These are phyloP conservation scores for Perca fluviatilis DNA, from an alignment of 2,113 vertebrate genomes.

Conservation along the genomic window DNA sequence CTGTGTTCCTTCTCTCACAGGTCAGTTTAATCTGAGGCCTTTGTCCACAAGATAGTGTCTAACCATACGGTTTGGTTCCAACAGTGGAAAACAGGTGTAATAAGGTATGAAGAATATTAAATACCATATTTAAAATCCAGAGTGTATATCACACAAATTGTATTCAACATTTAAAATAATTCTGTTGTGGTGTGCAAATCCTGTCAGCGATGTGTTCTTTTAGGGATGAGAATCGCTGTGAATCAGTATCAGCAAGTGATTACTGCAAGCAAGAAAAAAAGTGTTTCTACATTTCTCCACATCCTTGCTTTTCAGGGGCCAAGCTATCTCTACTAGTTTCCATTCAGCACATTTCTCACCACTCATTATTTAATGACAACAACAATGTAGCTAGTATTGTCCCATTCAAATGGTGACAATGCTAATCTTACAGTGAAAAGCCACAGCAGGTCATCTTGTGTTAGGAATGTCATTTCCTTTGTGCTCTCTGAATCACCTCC, in stretches of 20 bases:
- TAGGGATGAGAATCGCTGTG: neutral
- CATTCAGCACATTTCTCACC: slow-evolving; percentile 65
- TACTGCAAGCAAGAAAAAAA: neutral
- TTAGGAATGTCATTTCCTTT: slow-evolving; percentile 72
- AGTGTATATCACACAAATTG: neutral
- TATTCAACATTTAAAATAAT: slow-evolving; percentile 5
- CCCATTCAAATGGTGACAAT: slow-evolving; percentile 46
- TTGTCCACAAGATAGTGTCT: no score
- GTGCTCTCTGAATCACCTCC: slow-evolving; percentile 68
- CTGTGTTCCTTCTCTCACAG: no score
- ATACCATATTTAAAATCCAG: slow-evolving; percentile 12
- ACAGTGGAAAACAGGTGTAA: slow-evolving; percentile 9
- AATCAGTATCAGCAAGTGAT: slow-evolving; percentile 3
- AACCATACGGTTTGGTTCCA: no score
- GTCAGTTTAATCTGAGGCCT: no score
- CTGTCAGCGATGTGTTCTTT: slow-evolving; percentile 1
- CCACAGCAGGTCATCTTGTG: slow-evolving; percentile 43
- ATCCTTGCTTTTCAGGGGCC: slow-evolving; percentile 2
- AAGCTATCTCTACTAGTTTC: slow-evolving; percentile 25
- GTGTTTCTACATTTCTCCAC: neutral
- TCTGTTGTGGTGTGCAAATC: slow-evolving; percentile 14
- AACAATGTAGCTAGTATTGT: slow-evolving; percentile 59
- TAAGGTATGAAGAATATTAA: slow-evolving; percentile 30
- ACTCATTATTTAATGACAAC: slow-evolving; percentile 68
- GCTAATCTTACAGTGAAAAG: slow-evolving; percentile 53